Evolutionary conservation across 2,888 invertebrate genomes (phyloP).

Genomic region (Malthinus seriepunctatus): DNA sequence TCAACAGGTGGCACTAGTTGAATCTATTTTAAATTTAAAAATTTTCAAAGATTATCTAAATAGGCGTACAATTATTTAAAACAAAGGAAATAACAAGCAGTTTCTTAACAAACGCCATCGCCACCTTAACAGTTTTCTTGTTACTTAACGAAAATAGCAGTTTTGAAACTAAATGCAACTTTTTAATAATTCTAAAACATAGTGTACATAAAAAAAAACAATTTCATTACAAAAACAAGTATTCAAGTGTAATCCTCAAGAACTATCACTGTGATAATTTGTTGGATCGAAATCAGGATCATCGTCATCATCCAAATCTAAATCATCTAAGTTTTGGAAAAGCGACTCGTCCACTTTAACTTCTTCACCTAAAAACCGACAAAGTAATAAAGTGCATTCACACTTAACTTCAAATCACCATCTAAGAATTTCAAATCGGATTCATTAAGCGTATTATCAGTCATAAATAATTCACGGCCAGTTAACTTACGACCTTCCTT

Average conservation of each 20-base stretch:
- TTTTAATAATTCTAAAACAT: background rate
- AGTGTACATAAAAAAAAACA: background rate
- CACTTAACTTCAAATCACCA: conserved; percentile 61
- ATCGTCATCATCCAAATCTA: conserved; percentile 73
- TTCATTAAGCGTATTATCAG: conserved; percentile 90
- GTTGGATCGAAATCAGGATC: conserved; percentile 65
- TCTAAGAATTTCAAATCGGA: conserved; percentile 96
- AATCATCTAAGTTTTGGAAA: conserved; percentile 86
- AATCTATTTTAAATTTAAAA: too few relatives aligned
- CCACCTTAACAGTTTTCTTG: too few relatives aligned
- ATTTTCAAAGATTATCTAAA: too few relatives aligned
- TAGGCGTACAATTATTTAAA: too few relatives aligned
- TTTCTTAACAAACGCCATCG: too few relatives aligned
- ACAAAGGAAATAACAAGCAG: too few relatives aligned
- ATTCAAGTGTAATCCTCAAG: conserved; percentile 10
- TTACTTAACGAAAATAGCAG: too few relatives aligned
- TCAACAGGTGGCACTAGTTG: too few relatives aligned
- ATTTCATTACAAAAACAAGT: background rate
- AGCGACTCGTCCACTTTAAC: conserved; percentile 93
- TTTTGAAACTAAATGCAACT: too few relatives aligned
- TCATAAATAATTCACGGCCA: conserved; percentile 91
- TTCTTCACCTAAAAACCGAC: conserved; percentile 65
- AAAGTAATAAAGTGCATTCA: background rate
- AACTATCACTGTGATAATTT: conserved; percentile 41
- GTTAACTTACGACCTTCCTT: conserved; percentile 83